Evolutionary conservation across 2,797 vertebrate genomes (phyloP).

Genomic region (Petrocephalus sullivani): DNA sequence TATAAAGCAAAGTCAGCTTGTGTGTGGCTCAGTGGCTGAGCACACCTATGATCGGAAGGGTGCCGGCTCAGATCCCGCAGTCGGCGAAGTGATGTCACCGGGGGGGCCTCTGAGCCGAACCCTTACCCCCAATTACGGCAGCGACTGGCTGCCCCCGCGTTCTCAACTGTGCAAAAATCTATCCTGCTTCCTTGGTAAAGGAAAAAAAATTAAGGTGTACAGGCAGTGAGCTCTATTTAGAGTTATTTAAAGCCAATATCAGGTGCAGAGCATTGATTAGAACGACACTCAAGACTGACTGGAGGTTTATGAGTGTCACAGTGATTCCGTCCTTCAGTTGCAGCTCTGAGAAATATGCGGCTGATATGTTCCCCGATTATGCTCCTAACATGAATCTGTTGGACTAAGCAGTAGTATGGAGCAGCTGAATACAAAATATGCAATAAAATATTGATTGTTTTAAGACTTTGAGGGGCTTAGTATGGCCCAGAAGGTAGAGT

Average conservation of each 20-base stretch:
- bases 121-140: not conserved
- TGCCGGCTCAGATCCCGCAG: not conserved
- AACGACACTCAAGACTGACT: not conserved
- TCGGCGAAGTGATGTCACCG: not conserved
- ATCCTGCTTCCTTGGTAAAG: not conserved
- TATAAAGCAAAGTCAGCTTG: slow-evolving; percentile 26
- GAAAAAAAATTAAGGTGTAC: not conserved
- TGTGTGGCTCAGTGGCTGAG: not conserved
- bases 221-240: not conserved
- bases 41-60: not conserved
- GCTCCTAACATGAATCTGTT: not conserved
- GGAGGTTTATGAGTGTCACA: not conserved
- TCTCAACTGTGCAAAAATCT: not conserved
- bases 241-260: not conserved
- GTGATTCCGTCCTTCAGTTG: not conserved
- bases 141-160: not conserved
- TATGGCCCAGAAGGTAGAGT: not conserved
- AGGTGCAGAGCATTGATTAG: not conserved
- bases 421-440: not conserved
- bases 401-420: not conserved
- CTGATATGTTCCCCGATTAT: not conserved
- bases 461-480: not conserved
- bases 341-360: not conserved
- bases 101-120: not conserved
- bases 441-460: not conserved